Percentiles rank a stretch among this genome's conserved stretches.
Conservation (phyloP, 2,797 vertebrate species). For the Urosaurus nigricauda region DNA sequence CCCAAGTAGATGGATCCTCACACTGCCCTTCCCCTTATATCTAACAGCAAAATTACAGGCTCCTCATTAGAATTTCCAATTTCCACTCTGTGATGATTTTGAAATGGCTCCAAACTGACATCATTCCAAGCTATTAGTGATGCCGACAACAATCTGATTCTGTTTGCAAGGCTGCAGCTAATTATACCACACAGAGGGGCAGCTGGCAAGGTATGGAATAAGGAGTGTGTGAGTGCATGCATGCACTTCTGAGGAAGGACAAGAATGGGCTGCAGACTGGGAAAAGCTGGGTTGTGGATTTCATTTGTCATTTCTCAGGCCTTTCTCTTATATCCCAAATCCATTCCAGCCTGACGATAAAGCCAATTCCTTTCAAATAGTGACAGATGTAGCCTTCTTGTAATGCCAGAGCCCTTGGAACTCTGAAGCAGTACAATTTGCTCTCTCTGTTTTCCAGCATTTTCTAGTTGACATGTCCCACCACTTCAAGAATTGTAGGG, state of each 20-base stretch:
- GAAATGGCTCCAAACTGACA: slow-evolving; percentile 37
- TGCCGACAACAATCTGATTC: slow-evolving; percentile 33
- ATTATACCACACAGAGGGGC: slow-evolving; percentile 23
- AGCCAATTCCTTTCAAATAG: slow-evolving; percentile 24
- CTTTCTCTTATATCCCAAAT: slow-evolving; percentile 16
- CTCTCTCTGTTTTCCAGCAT: not conserved
- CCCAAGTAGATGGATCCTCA: not conserved
- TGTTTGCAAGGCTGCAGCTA: slow-evolving; percentile 23
- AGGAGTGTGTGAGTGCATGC: not conserved
- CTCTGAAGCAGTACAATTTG: not conserved
- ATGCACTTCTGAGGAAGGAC: not conserved
- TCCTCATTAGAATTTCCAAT: slow-evolving; percentile 20
- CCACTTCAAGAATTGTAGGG: not conserved
- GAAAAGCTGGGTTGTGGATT: not conserved
- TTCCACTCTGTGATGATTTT: slow-evolving; percentile 1
- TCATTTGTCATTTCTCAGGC: slow-evolving; percentile 14
- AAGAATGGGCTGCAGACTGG: slow-evolving; percentile 12
- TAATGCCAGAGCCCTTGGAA: not conserved
- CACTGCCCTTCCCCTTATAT: not conserved
- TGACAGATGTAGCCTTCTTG: not conserved
- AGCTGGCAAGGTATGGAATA: slow-evolving; percentile 31
- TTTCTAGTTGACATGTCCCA: not conserved
- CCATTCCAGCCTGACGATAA: not conserved
- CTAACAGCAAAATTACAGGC: slow-evolving; percentile 16
- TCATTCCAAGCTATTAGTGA: slow-evolving; percentile 37